Evolutionary conservation across 2,113 vertebrate genomes (phyloP).

Genomic region (Aix galericulata): DNA sequence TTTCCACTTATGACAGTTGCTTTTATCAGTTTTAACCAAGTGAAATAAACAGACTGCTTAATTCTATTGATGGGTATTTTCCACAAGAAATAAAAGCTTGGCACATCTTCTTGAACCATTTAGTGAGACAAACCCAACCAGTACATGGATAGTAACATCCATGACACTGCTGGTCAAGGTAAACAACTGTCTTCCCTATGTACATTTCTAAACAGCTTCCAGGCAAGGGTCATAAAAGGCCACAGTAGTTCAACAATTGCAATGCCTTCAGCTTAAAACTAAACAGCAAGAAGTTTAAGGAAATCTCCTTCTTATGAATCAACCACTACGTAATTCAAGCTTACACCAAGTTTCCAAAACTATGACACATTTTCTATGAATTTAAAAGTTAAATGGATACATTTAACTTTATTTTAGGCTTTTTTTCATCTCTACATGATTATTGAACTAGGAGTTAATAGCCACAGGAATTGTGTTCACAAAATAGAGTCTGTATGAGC

Average conservation of each 20-base stretch:
- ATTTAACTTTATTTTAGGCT: neutral
- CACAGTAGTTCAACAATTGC: neutral
- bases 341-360: neutral
- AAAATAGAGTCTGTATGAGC: neutral
- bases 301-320: neutral
- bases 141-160: neutral
- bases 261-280: neutral
- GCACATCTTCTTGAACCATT: neutral
- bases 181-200: neutral
- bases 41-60: neutral
- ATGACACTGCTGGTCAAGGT: neutral
- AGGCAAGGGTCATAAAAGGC: neutral
- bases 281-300: neutral
- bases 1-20: neutral
- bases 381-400: neutral
- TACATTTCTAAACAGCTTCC: neutral
- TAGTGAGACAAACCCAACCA: neutral
- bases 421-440: neutral
- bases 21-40: neutral
- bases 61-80: neutral
- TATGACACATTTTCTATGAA: neutral
- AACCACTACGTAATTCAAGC: neutral
- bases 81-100: neutral
- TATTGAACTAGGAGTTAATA: neutral
- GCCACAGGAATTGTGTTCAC: neutral